A percentile compares a stretch with the other conserved stretches of the same genome.
Evolutionary conservation across 1,140 invertebrate species (phyloP).

Genomic region (Lucilia sericata): DNA sequence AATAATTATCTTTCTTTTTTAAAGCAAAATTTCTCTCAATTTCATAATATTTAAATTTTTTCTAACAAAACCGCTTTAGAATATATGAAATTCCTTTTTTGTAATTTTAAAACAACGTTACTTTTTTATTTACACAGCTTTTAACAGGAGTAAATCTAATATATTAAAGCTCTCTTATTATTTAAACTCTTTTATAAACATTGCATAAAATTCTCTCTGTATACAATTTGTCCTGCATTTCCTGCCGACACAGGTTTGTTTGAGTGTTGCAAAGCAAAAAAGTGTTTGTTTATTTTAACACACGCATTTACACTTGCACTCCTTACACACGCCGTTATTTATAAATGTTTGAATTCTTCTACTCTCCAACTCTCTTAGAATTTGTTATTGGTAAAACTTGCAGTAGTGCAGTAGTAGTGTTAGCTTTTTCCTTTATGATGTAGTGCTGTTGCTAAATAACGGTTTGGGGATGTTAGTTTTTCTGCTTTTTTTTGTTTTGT

Average conservation of each 20-base stretch:
- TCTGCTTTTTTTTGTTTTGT: neutral
- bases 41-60: no score
- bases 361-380: slow-evolving; percentile 17
- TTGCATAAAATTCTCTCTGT: slow-evolving; percentile 24
- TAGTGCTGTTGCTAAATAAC: neutral
- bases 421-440: neutral
- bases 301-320: slow-evolving; percentile 2
- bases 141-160: no score
- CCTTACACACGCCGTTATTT: neutral
- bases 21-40: no score
- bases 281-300: slow-evolving; percentile 22
- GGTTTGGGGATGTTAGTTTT: slow-evolving; percentile 2
- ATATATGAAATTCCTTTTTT: no score
- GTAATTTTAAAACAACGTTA: neutral
- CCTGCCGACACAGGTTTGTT: neutral
- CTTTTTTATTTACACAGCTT: neutral
- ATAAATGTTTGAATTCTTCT: neutral
- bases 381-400: neutral
- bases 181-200: neutral
- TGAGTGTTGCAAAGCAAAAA: neutral
- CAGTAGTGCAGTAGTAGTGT: slow-evolving; percentile 16
- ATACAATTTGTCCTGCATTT: slow-evolving; percentile 26
- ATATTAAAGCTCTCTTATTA: neutral
- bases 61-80: no score
- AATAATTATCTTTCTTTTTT: no score